phyloP scores from a whole-genome alignment of 1,140 invertebrate species.

The Rhagoletis pomonella region DNA sequence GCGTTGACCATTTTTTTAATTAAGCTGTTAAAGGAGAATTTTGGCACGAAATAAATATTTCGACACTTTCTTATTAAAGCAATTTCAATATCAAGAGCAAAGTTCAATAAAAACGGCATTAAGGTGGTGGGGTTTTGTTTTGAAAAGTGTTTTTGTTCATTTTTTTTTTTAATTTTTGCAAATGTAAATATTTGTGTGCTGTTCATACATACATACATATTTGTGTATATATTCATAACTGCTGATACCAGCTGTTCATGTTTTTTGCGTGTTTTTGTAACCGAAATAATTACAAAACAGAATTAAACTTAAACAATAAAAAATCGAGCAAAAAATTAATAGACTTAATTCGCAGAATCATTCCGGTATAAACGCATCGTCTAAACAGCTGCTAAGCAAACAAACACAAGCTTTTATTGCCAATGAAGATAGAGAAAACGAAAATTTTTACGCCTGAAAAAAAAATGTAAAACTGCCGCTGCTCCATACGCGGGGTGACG shows the following conservation, averaged over 20 bases:
- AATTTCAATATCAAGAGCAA: neutral
- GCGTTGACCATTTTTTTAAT: neutral
- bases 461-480: neutral
- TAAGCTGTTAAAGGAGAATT: neutral
- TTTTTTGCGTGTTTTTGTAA: constrained; percentile 9
- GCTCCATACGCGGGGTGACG: neutral
- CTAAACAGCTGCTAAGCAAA: neutral
- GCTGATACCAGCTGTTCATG: neutral
- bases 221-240: neutral
- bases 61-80: neutral
- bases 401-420: neutral
- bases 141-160: neutral
- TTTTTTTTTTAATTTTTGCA: neutral
- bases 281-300: neutral
- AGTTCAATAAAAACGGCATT: neutral
- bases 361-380: neutral
- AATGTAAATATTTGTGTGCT: neutral
- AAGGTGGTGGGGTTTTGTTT: no score
- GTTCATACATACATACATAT: no score
- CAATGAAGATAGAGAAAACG: neutral
- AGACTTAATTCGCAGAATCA: neutral
- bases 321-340: neutral
- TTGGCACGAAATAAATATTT: no score
- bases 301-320: neutral
- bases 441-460: neutral